A percentile compares a stretch with the other conserved stretches of the same genome.
Evolutionary conservation across 2,797 vertebrate genomes (phyloP).

Genomic region (Cuculus canorus): DNA sequence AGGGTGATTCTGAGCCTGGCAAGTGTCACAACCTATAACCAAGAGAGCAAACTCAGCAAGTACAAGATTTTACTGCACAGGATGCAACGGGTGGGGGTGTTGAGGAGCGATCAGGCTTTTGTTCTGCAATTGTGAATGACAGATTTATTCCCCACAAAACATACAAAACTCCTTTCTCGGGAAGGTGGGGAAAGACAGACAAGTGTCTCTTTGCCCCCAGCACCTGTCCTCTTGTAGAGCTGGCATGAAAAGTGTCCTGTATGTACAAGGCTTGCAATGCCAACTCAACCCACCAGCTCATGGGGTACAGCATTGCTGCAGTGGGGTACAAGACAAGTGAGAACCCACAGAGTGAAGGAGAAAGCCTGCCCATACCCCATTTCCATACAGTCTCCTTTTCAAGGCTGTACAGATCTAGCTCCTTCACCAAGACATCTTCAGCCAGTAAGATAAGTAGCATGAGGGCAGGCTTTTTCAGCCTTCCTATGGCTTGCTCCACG

Average conservation of each 20-base stretch:
- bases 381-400: not conserved
- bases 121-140: not conserved
- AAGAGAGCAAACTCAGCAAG: not conserved
- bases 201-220: not conserved
- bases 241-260: not conserved
- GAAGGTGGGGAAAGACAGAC: not conserved
- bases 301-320: not conserved
- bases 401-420: not conserved
- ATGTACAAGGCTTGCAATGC: not conserved
- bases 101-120: not conserved
- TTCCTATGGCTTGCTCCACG: not conserved
- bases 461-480: not conserved
- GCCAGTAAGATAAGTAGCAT: not conserved
- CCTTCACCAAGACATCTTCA: not conserved
- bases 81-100: not conserved
- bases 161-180: not conserved
- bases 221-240: not conserved
- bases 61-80: not conserved
- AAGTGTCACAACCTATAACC: not conserved
- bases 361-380: not conserved
- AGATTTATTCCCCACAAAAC: not conserved
- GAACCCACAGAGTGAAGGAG: not conserved
- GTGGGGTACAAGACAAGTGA: not conserved
- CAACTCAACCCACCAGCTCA: not conserved
- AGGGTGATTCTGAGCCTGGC: not conserved